Conservation (phyloP, 2,797 vertebrate species). For the Xiphophorus birchmanni region DNA sequence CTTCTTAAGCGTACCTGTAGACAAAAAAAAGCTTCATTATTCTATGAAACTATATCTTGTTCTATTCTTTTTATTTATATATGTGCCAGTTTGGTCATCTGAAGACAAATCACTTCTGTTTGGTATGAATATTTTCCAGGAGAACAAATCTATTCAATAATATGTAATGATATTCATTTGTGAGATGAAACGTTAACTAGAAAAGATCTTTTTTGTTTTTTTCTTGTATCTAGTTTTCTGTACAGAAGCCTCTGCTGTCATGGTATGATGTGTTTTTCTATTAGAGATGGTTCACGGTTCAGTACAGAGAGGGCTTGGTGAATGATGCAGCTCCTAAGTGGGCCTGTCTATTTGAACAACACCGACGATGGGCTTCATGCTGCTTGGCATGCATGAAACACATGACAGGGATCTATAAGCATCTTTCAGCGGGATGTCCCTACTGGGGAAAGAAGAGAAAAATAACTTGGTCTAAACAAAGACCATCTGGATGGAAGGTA, state of each 20-base stretch:
- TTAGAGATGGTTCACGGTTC: conserved; percentile 49
- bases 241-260: conserved; percentile 19
- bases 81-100: conserved; percentile 1
- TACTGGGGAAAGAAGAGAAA: background rate
- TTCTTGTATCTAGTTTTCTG: background rate
- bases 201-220: conserved; percentile 8
- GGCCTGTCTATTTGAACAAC: conserved; percentile 11
- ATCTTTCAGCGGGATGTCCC: background rate
- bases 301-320: conserved; percentile 4
- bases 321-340: conserved; percentile 13
- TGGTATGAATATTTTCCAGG: background rate
- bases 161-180: background rate
- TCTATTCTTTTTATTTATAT: background rate
- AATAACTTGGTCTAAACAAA: conserved; percentile 17
- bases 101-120: background rate
- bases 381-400: conserved; percentile 24
- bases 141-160: background rate
- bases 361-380: conserved; percentile 1
- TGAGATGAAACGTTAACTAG: background rate
- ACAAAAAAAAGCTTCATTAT: conserved; percentile 5
- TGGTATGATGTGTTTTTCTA: conserved; percentile 34
- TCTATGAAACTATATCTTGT: conserved; percentile 2
- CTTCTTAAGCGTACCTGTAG: conserved; percentile 71
- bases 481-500: conserved; percentile 23
- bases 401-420: background rate